Percentiles rank a stretch among this genome's conserved stretches.
Conservation (phyloP, 2,888 invertebrate species). For the Temnothorax rugatulus region DNA sequence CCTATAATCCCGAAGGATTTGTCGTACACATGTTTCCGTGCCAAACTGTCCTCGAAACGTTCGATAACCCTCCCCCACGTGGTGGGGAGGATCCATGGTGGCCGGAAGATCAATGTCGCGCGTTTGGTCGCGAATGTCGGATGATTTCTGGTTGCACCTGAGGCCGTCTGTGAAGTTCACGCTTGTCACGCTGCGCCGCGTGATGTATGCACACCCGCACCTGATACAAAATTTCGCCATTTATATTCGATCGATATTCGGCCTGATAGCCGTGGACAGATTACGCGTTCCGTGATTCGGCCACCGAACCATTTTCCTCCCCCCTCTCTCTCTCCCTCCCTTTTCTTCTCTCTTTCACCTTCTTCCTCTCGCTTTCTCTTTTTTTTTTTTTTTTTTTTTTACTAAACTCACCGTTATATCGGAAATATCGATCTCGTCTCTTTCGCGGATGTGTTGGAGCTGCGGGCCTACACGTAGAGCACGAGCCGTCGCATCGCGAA, state of each 20-base stretch:
- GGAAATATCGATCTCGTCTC: slow-evolving; percentile 57
- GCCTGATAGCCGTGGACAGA: slow-evolving; percentile 52
- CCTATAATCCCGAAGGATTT: slow-evolving; percentile 85
- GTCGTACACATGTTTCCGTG: slow-evolving; percentile 84
- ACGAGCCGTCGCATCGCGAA: slow-evolving; percentile 51
- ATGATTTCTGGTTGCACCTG: slow-evolving; percentile 83
- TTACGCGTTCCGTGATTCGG: slow-evolving; percentile 49
- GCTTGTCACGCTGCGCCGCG: slow-evolving; percentile 45
- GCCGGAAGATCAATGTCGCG: slow-evolving; percentile 82
- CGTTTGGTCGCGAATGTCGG: slow-evolving; percentile 77
- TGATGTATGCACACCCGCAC: slow-evolving; percentile 46
- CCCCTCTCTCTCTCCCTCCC: slow-evolving; percentile 42
- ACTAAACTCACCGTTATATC: slow-evolving; percentile 56
- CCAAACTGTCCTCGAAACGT: slow-evolving; percentile 83
- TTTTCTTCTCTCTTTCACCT: not conserved
- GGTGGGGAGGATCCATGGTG: slow-evolving; percentile 69
- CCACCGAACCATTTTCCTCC: slow-evolving; percentile 34
- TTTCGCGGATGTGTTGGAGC: slow-evolving; percentile 41
- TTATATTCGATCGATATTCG: slow-evolving; percentile 57
- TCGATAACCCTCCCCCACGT: slow-evolving; percentile 78
- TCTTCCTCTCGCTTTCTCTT: not conserved
- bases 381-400: slow-evolving; percentile 42
- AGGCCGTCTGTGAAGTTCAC: slow-evolving; percentile 79
- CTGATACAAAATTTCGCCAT: slow-evolving; percentile 54
- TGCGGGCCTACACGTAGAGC: slow-evolving; percentile 53